Base-by-base conservation (phyloP, 92 coral and sea anemone genomes). In the Epizoanthus rinbou region DNA sequence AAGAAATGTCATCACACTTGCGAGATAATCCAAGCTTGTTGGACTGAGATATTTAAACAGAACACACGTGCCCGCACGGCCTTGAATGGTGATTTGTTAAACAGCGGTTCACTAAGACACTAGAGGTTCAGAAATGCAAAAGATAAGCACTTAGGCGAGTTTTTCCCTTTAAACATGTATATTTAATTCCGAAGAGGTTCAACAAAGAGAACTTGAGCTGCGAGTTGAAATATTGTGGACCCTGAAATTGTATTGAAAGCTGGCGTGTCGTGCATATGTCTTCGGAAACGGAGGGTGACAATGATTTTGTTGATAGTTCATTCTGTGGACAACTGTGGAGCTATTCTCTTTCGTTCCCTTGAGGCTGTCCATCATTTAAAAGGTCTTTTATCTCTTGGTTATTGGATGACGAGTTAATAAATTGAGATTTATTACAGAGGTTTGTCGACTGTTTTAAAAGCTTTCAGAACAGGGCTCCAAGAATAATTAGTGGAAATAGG, bases 161-260 rank as follows among this genome's bases (percentile, higher is more conserved):
- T 41, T 18, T 78, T 57, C 43, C 23, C 33, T 60, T 78, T 8
- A 56, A 41, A 41, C 72, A 78, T 78, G 82, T 78, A 78, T 78
- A 78, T 78, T 78, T 62, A 78, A 78, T 78, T 52, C 82, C 47
- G 9, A 65, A 43, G 47, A 59, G 3, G 37, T 6, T 62, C 43
- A 76, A 78, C 82, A 78, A 78, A 78, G 71, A 78, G 71, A 65
- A 10, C 60, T 6, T 23, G 16, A 78, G 71, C 82, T 78, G 57
- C 16, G 72, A 78, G 35, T 9, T 1, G 1, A 50, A 50, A 50
- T 2, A 5, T 22, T 75, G 81, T 21, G 60, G 54, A 59, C 19
- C 22, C 47, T 18, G 11, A n/a, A 41, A 78, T 78, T 78, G 82
- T 62, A 37, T 33, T 24, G 28, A 53, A 74, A 74, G 8, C 65